Conservation (phyloP, 2,797 vertebrate species). For the Heliangelus exortis region DNA sequence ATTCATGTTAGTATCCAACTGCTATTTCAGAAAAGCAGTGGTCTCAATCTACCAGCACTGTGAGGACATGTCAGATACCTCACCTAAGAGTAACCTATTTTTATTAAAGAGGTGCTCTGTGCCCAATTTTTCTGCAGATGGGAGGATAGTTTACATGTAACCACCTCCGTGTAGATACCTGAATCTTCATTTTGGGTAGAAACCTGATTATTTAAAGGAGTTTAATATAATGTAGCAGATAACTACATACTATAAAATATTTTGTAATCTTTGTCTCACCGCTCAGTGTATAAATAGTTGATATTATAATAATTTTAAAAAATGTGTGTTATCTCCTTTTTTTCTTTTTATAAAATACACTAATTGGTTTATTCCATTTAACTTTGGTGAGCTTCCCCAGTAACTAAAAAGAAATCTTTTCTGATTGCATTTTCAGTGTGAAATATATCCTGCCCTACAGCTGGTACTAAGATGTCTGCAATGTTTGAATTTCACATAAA, state of each 20-base stretch:
- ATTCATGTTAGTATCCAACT: not conserved
- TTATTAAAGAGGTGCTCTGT: not conserved
- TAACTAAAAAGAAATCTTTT: not conserved
- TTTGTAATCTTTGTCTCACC: not conserved
- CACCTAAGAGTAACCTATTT: not conserved
- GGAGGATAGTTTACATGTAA: not conserved
- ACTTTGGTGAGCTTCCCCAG: not conserved
- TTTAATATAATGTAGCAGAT: not conserved
- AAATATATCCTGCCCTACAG: not conserved
- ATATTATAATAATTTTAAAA: not conserved
- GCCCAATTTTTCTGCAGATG: not conserved
- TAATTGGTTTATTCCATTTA: not conserved
- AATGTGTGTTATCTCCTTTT: not conserved
- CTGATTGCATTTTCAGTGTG: not conserved
- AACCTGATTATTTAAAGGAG: not conserved
- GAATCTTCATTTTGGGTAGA: not conserved
- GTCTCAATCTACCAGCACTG: not conserved
- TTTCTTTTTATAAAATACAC: not conserved
- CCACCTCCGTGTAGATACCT: not conserved
- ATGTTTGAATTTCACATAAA: not conserved
- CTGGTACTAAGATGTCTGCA: not conserved
- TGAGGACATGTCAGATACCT: not conserved
- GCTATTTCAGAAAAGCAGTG: not conserved
- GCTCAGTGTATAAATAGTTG: not conserved
- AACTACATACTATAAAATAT: not conserved